phyloP scores from a whole-genome alignment of 2,888 invertebrate species.

The Automeris io region DNA sequence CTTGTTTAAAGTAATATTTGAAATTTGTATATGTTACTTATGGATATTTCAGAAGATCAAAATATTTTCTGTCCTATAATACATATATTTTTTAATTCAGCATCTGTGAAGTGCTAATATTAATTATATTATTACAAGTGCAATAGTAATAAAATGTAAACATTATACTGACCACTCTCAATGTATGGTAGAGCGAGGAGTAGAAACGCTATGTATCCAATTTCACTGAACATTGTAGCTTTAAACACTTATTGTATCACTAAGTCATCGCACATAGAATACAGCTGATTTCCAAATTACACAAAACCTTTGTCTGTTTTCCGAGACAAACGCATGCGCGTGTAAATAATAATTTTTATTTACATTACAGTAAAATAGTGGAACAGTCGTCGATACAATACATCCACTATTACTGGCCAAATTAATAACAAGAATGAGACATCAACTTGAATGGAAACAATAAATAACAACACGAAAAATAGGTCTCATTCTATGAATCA shows the following conservation, averaged over 20 bases:
- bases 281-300: conserved; percentile 78
- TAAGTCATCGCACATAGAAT: conserved; percentile 74
- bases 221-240: conserved; percentile 80
- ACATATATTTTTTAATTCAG: too few relatives aligned
- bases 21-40: too few relatives aligned
- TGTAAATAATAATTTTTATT: conserved; percentile 72
- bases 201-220: conserved; percentile 81
- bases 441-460: conserved; percentile 40
- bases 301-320: conserved; percentile 80
- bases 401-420: conserved; percentile 28
- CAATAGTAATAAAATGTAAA: conserved; percentile 15
- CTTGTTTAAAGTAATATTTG: too few relatives aligned
- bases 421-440: conserved; percentile 36
- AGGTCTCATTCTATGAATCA: conserved; percentile 13
- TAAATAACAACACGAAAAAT: conserved; percentile 39
- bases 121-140: conserved; percentile 16
- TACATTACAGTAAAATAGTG: conserved; percentile 64
- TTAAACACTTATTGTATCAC: conserved; percentile 65
- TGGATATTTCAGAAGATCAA: too few relatives aligned
- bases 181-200: conserved; percentile 82
- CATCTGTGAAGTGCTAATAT: too few relatives aligned
- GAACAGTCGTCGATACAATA: conserved; percentile 34
- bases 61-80: too few relatives aligned
- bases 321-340: conserved; percentile 77
- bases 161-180: conserved; percentile 80